phyloP scores from a whole-genome alignment of 2,888 invertebrate species.

The Xestia ashworthii region DNA sequence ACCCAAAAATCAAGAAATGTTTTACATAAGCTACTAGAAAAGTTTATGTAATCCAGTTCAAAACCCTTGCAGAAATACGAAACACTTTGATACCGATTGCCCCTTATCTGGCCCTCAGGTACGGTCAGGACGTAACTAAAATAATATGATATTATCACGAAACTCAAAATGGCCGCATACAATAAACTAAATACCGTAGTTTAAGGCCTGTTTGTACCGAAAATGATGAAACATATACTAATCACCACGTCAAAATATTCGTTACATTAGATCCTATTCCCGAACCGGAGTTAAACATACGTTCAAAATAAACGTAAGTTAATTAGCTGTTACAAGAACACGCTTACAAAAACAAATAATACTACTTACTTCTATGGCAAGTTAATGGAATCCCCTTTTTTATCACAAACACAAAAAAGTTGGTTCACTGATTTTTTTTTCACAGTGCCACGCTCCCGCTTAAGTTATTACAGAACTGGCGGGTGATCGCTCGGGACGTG shows the following conservation, averaged over 20 bases:
- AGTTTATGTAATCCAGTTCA: not conserved
- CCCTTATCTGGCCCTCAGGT: not conserved
- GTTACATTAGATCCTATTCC: constrained; percentile 13
- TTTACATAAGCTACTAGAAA: not conserved
- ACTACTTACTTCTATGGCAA: constrained; percentile 57
- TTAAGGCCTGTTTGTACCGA: constrained; percentile 9
- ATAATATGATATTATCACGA: not conserved
- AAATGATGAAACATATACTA: constrained; percentile 26
- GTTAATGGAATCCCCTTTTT: constrained; percentile 57
- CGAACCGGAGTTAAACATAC: constrained; percentile 14
- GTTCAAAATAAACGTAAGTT: constrained; percentile 13
- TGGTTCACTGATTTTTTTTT: constrained; percentile 54
- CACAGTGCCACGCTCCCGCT: constrained; percentile 62
- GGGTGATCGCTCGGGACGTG: constrained; percentile 55
- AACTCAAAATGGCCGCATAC: constrained; percentile 32
- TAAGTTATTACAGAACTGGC: constrained; percentile 42
- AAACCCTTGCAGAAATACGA: not conserved
- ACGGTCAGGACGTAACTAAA: not conserved
- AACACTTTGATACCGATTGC: not conserved
- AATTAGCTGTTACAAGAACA: constrained; percentile 10
- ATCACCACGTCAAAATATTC: constrained; percentile 23
- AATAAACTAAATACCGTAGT: constrained; percentile 12
- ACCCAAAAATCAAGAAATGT: not conserved
- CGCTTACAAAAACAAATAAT: not conserved
- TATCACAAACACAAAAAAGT: constrained; percentile 65